These are phyloP conservation scores for Diabrotica virgifera DNA, from an alignment of 1,140 invertebrate species.

Conservation along the genomic window DNA sequence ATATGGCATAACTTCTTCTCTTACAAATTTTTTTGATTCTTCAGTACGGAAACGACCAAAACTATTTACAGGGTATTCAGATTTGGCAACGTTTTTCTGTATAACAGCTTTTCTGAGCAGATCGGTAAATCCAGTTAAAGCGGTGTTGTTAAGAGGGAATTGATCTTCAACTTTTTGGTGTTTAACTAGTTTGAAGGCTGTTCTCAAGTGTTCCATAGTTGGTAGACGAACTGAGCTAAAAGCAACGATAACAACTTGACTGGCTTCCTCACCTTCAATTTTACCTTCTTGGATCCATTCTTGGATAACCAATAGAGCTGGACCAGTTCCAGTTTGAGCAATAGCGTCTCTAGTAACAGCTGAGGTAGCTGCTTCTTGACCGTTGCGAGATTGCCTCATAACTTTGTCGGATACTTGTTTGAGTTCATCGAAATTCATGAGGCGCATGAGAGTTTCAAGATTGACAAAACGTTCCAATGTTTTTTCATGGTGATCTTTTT, in stretches of 20 bases:
- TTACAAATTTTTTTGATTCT: conserved; percentile 50
- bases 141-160: conserved; percentile 51
- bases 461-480: conserved; percentile 61
- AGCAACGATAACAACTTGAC: conserved; percentile 53
- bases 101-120: conserved; percentile 60
- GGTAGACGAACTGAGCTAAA: conserved; percentile 56
- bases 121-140: conserved; percentile 56
- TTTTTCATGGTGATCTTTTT: conserved; percentile 53
- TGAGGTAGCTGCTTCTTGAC: conserved; percentile 50
- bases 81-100: conserved; percentile 53
- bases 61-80: conserved; percentile 60
- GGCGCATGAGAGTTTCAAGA: conserved; percentile 54
- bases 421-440: conserved; percentile 54
- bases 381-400: conserved; percentile 49
- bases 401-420: conserved; percentile 41
- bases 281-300: conserved; percentile 58
- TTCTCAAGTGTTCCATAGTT: conserved; percentile 59
- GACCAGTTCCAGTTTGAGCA: conserved; percentile 61
- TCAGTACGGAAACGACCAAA: conserved; percentile 55
- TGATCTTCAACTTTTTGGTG: conserved; percentile 52
- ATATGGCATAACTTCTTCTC: conserved; percentile 58
- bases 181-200: conserved; percentile 56
- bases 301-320: conserved; percentile 59
- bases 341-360: conserved; percentile 61
- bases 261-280: conserved; percentile 55